phyloP scores from a whole-genome alignment of 2,113 vertebrate species.

The Bufo bufo region DNA sequence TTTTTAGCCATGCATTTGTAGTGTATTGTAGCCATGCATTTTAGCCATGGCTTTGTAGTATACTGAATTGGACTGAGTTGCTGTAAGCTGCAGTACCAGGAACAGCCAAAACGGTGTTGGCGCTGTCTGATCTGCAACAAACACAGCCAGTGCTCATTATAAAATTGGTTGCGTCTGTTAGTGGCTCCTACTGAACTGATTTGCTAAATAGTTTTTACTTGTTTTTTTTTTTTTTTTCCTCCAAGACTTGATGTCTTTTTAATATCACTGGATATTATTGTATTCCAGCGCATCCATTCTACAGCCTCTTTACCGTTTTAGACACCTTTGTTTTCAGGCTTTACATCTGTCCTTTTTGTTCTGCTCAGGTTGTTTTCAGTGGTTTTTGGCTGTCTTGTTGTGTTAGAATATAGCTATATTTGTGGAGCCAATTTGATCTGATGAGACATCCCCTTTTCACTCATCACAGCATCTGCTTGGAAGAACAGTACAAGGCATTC shows the following conservation, averaged over 20 bases:
- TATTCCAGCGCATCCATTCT: neutral
- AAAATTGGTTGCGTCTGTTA: neutral
- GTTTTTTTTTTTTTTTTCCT: neutral
- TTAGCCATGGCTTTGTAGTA: too few relatives aligned
- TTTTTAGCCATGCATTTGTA: too few relatives aligned
- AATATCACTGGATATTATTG: neutral
- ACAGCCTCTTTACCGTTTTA: neutral
- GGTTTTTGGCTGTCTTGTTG: constrained; percentile 18
- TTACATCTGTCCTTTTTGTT: constrained; percentile 29
- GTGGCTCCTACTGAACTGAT: neutral
- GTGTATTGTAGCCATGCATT: too few relatives aligned
- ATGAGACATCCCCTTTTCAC: constrained; percentile 43
- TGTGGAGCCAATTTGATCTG: constrained; percentile 36
- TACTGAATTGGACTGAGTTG: too few relatives aligned
- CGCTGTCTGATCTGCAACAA: too few relatives aligned
- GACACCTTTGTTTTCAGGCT: neutral
- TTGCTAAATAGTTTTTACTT: neutral
- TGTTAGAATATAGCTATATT: constrained; percentile 11
- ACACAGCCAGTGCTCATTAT: neutral
- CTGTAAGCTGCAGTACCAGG: neutral
- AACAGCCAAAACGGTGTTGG: too few relatives aligned
- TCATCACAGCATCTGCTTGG: constrained; percentile 48
- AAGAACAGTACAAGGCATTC: constrained; percentile 50
- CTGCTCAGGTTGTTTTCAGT: constrained; percentile 14
- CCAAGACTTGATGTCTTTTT: neutral